Base-by-base conservation (phyloP, 2,797 vertebrate genomes). In the Poeciliopsis infans region DNA sequence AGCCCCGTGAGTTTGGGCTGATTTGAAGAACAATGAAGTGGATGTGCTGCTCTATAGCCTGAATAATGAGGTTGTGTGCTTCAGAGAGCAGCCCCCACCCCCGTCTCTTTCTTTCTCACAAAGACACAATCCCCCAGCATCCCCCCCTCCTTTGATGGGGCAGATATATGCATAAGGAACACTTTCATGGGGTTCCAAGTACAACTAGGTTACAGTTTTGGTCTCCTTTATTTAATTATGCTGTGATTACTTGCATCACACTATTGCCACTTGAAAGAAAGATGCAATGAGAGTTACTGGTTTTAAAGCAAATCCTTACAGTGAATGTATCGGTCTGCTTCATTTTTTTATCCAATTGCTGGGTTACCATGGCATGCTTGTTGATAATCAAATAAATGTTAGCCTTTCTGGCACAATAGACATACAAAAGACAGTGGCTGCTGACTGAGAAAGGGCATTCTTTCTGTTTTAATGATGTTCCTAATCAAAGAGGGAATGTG, bases 1-100 rank as follows among this genome's bases (percentile, higher is more conserved):
- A 93, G 88, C 88, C 86, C 82, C 75, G 84, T 79, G 85, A 92
- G 87, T 93, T 92, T 89, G 92, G 92, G 92, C 92, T 95, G 94
- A 94, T 95, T 93, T 95, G 92, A 94, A 93, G 95, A 96, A 95
- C 95, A 95, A 96, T 95, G 94, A 95, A 94, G 94, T 95, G 92
- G 94, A 94, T 95, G 93, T 94, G 94, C 90, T 94, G 93, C 95
- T 95, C 93, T 95, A 95, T 95, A 95, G 94, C 95, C 93, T 95
- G 94, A 95, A 95, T 95, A 95, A 96, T 96, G 94, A 95, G 94
- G 93, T 95, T 95, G 94, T 95, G 93, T 94, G 93, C 93, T 93
- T 94, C 93, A 95, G 81, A 93, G 93, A 93, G 84, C 87, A 90
- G 20, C 88, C 89, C 75, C 23, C 85, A 76, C 81, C 66, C 81